Percentiles rank a stretch among this genome's conserved stretches.
phyloP scores from a whole-genome alignment of 2,888 invertebrate genomes.

The Apotomis betuletana region DNA sequence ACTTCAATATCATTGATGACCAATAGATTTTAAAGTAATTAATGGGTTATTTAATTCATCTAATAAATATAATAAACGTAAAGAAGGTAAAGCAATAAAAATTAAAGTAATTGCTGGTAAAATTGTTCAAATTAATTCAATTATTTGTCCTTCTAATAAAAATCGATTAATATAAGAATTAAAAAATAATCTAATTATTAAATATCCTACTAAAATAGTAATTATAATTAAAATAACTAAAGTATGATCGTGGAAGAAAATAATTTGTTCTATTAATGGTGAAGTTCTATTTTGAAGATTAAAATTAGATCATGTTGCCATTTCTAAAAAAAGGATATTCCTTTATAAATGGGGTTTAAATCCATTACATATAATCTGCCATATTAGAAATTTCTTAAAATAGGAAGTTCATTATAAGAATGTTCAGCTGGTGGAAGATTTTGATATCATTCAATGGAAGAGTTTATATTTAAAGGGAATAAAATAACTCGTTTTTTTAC shows the following conservation, averaged over 20 bases:
- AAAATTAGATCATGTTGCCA: constrained; percentile 83
- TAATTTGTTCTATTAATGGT: constrained; percentile 86
- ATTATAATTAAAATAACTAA: constrained; percentile 85
- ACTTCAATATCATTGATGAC: constrained; percentile 87
- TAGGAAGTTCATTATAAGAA: constrained; percentile 83
- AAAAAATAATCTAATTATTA: constrained; percentile 81
- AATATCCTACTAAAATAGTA: constrained; percentile 83
- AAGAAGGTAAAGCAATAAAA: constrained; percentile 85
- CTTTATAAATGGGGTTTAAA: constrained; percentile 87
- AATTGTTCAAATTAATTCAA: constrained; percentile 87
- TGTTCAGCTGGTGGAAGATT: constrained; percentile 83
- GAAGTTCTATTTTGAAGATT: constrained; percentile 85
- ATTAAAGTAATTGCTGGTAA: constrained; percentile 84
- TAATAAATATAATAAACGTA: constrained; percentile 82
- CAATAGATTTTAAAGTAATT: constrained; percentile 85
- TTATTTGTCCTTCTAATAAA: constrained; percentile 83
- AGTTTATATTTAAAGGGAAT: constrained; percentile 75
- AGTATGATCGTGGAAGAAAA: constrained; percentile 85
- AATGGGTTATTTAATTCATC: constrained; percentile 85
- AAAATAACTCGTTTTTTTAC: constrained; percentile 78
- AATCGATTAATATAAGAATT: constrained; percentile 84
- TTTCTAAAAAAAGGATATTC: constrained; percentile 85
- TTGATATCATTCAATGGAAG: constrained; percentile 86
- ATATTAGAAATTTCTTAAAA: constrained; percentile 85
- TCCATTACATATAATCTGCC: constrained; percentile 83